Evolutionary conservation across 2,888 invertebrate genomes (phyloP), one percentile per base, ranked within the genome.

Genomic region (Melinaea menophilus): DNA sequence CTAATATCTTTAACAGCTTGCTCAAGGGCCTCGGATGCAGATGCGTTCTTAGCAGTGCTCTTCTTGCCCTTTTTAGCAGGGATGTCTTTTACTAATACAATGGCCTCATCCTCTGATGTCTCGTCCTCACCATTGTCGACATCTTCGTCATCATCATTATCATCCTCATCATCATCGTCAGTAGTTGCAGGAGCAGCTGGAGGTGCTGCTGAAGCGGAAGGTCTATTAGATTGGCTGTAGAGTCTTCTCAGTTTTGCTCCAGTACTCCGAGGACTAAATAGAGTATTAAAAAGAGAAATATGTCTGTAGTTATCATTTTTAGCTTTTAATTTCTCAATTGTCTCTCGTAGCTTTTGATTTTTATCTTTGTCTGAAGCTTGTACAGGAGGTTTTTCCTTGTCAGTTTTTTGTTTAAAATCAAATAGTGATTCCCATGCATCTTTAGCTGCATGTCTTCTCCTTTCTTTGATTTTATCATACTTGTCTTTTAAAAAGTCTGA

Each of bases 1-100:
- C 95, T 96, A 54, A 97, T 96, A 79, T 97, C 97, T 92, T 97
- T 95, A 0, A 95, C 90, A 22, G 95, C 95, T 86, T 95, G 94
- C 70, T 91, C 90, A 60, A 90, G 75, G 45, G 88, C 90, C 75
- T 90, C 86, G 55, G 92, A 92, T 35, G 93, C 92, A 31, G 91
- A 92, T 75, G 92, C 92, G 71, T 91, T 92, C 72, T 91, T 92
- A 55, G 88, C 89, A 5, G 85, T 79, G 73, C 81, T 87, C 72
- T 91, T 91, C 70, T 86, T 90, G n/a, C 79, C 77, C 75, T 85
- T 89, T 68, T 88, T 90, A 57, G 66, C 76, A 59, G 76, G 71
- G 72, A 86, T 88, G 46, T 74, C 78, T 69, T 81, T 78, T 4
- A 65, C 47, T 58, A 57, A 69, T 41, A 72, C 71, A 47, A 66